These are phyloP conservation scores for Calidris pugnax DNA, from an alignment of 2,113 vertebrate genomes.

Conservation along the genomic window DNA sequence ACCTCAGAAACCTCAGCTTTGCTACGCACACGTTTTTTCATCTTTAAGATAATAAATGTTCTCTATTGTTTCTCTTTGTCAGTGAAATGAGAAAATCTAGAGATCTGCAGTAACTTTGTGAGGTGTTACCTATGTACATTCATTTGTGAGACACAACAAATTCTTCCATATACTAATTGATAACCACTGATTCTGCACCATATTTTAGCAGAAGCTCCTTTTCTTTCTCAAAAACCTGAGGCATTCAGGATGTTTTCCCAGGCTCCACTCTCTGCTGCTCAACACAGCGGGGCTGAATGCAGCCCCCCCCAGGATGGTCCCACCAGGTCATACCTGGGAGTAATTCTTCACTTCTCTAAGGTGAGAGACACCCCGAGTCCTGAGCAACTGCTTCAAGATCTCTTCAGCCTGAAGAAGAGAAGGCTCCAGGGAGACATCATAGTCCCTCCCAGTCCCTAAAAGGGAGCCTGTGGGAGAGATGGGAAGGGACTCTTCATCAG, in stretches of 20 bases:
- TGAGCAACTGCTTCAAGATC: background rate
- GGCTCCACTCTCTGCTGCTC: background rate
- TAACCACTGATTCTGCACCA: background rate
- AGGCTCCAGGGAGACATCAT: too few relatives aligned
- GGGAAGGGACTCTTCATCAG: too few relatives aligned
- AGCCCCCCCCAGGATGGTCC: fast-evolving
- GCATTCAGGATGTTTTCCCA: too few relatives aligned
- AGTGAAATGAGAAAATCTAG: background rate
- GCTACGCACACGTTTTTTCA: background rate
- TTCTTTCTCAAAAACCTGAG: background rate
- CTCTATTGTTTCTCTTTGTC: background rate
- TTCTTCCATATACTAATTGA: background rate
- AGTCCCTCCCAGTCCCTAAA: too few relatives aligned
- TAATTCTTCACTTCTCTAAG: background rate
- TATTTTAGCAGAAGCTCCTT: background rate
- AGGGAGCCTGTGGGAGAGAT: too few relatives aligned
- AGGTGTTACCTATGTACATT: background rate
- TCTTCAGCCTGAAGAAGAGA: too few relatives aligned
- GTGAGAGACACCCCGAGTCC: background rate
- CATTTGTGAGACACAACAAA: background rate
- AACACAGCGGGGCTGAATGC: too few relatives aligned
- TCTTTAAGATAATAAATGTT: background rate
- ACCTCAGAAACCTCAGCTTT: background rate
- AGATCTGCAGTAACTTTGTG: background rate
- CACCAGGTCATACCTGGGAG: fast-evolving